These are phyloP conservation scores for Callaeas wilsoni DNA, from an alignment of 2,113 vertebrate species.

Conservation along the genomic window DNA sequence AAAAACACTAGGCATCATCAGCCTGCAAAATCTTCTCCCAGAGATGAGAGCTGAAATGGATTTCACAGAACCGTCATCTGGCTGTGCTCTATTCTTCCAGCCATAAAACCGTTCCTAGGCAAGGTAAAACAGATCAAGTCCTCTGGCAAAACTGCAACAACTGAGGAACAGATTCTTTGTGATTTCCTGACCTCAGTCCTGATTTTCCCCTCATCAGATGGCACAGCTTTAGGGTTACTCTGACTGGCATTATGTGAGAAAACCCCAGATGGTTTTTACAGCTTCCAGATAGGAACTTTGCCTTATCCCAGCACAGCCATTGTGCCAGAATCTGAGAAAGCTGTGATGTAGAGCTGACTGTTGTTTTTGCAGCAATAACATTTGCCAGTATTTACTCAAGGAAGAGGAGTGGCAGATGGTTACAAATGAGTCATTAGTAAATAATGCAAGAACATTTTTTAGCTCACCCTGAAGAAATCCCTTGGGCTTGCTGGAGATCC, in stretches of 20 bases:
- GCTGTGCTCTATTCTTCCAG: neutral
- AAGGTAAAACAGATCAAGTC: neutral
- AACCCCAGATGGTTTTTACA: neutral
- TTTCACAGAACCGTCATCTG: neutral
- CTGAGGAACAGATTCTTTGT: neutral
- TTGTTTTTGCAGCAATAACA: slow-evolving; percentile 9
- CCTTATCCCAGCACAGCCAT: neutral
- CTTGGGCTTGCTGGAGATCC: neutral
- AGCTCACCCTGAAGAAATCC: neutral
- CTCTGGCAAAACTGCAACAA: neutral
- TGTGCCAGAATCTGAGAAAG: slow-evolving; percentile 3
- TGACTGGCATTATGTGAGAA: neutral
- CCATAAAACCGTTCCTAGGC: neutral
- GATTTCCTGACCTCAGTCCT: neutral
- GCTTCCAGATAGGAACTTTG: neutral
- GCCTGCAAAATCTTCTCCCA: neutral
- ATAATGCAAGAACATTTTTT: slow-evolving; percentile 5
- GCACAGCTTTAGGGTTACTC: neutral
- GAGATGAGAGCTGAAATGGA: neutral
- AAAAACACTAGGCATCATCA: neutral
- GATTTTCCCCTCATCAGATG: neutral
- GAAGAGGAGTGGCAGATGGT: slow-evolving; percentile 39
- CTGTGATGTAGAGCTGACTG: neutral
- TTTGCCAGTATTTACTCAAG: slow-evolving; percentile 43
- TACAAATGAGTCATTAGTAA: slow-evolving; percentile 37